Base-by-base conservation (phyloP, 2,888 invertebrate species). In the Netelia virgata region DNA sequence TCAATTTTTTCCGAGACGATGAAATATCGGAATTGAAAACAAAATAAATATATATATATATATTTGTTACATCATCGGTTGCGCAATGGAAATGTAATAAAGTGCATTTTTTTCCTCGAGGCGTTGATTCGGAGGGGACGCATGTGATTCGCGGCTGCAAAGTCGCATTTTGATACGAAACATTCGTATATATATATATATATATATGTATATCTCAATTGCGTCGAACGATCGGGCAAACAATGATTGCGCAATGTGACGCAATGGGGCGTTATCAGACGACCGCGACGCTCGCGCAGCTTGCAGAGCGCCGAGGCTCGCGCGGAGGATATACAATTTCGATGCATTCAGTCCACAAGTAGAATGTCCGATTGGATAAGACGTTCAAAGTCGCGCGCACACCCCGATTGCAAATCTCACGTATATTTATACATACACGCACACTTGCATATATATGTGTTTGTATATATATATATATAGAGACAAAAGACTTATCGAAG, bases 181-280 rank as follows among this genome's bases (percentile, higher is more conserved):
- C 14, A 47, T 47, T 1, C 11, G 14, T 8, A 55, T 55, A 55
- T 55, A 16, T 55, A 55, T 55, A 53, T 11, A 55, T 69, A 57
- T 9, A 59, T 3, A 57, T 50, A 2, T 50, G 10, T 50, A 50
- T 50, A 50, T 11, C 20, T 20, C 11, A 43, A 36, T 72, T 77
- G 69, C 76, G 81, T 47, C 50, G 70, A 57, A 23, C 75, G 63
- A 77, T 28, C 76, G 75, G 64, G 79, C 79, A 81, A 87, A 83
- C 79, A 88, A 82, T 79, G 57, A 85, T 90, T 91, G 89, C 90
- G 87, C 90, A 91, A 91, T 59, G 73, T 87, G 84, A 84, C 66
- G 89, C 88, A 90, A 90, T 89, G 47, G 28, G 53, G 18, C 53
- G 75, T 82, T 85, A 85, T 85, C 85, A 36, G 59, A 66, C 55